These are phyloP conservation scores for Nephrotoma flavescens DNA, from an alignment of 2,888 invertebrate species.

Conservation along the genomic window DNA sequence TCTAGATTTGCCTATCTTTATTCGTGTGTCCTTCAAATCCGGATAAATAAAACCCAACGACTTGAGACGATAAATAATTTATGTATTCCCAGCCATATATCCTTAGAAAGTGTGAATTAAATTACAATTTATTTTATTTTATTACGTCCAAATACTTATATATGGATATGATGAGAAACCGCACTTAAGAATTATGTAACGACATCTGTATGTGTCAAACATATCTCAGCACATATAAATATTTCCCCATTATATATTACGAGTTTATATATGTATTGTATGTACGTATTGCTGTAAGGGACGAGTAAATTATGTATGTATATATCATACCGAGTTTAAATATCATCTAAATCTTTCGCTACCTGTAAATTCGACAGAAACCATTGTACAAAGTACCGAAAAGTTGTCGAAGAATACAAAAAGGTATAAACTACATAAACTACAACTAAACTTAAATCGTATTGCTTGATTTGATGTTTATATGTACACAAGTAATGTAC, in stretches of 20 bases:
- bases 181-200: neutral
- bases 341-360: neutral
- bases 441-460: neutral
- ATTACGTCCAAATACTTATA: neutral
- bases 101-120: neutral
- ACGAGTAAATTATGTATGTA: neutral
- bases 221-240: neutral
- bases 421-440: neutral
- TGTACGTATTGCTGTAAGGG: too few species aligned
- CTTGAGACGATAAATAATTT: too few species aligned
- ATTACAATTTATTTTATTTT: neutral
- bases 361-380: neutral
- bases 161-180: neutral
- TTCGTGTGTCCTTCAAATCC: too few species aligned
- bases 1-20: too few species aligned
- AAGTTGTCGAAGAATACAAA: neutral
- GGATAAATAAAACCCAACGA: too few species aligned
- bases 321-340: neutral
- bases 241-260: neutral
- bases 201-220: neutral
- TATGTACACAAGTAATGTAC: too few species aligned
- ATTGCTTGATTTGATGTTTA: neutral
- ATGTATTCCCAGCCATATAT: too few species aligned
- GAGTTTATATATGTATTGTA: neutral
- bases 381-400: neutral